Percentiles rank a stretch among this genome's conserved stretches.
phyloP scores from a whole-genome alignment of 2,797 vertebrate species.

The Melanotaenia nigrans region DNA sequence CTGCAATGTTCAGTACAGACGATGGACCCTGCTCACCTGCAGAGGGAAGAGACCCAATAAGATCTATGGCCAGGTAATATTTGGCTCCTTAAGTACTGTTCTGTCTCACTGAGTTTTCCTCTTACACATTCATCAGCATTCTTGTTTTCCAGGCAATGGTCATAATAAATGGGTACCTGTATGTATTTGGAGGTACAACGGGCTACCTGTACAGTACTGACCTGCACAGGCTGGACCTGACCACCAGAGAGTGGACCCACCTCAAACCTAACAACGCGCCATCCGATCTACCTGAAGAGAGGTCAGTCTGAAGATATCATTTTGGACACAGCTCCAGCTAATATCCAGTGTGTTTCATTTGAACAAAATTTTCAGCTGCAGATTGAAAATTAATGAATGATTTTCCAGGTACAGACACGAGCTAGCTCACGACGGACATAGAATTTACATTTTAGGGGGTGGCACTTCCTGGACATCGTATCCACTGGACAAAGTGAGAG shows the following conservation, averaged over 20 bases:
- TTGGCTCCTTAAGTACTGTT: not conserved
- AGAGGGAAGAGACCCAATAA: constrained; percentile 95
- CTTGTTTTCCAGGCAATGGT: constrained; percentile 78
- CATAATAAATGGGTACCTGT: constrained; percentile 95
- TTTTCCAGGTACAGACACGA: constrained; percentile 93
- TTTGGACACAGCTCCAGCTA: not conserved
- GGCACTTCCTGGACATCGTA: constrained; percentile 98
- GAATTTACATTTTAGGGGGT: constrained; percentile 96
- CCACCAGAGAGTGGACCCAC: constrained; percentile 93
- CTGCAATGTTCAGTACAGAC: constrained; percentile 95
- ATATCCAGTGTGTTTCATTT: not conserved
- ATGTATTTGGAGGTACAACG: constrained; percentile 97
- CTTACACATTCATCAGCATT: not conserved
- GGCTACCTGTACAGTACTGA: constrained; percentile 98
- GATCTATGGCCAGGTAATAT: constrained; percentile 94
- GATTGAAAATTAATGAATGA: not conserved
- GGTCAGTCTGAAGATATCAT: constrained; percentile 78
- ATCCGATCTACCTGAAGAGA: constrained; percentile 93
- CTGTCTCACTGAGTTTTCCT: not conserved
- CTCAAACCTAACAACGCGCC: constrained; percentile 94
- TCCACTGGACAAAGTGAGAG: constrained; percentile 91
- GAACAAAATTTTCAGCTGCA: not conserved
- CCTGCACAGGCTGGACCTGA: constrained; percentile 94
- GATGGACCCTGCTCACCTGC: constrained; percentile 95
- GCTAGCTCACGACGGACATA: constrained; percentile 92